phyloP scores from a whole-genome alignment of 2,888 invertebrate genomes.

The Volucella zonaria region DNA sequence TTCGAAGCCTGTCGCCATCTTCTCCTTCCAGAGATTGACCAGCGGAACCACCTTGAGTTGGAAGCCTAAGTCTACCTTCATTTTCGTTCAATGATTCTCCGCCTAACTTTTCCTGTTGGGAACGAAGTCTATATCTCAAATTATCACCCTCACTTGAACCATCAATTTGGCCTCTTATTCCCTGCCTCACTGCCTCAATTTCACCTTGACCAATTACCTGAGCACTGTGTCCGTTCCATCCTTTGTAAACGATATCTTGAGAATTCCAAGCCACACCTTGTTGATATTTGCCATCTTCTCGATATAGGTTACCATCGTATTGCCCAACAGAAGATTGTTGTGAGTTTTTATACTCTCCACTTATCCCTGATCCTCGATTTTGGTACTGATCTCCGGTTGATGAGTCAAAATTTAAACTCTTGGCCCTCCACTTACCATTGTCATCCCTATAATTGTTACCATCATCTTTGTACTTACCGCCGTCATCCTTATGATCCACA shows the following conservation, averaged over 20 bases:
- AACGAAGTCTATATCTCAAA: not conserved
- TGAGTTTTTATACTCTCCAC: not conserved
- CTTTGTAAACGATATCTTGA: conserved; percentile 7
- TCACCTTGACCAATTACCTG: not conserved
- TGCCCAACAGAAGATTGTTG: not conserved
- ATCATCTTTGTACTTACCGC: too few relatives aligned
- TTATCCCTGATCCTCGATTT: conserved; percentile 1
- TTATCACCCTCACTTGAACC: not conserved
- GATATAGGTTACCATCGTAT: not conserved
- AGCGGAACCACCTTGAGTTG: not conserved
- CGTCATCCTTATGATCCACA: too few relatives aligned
- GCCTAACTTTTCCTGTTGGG: not conserved
- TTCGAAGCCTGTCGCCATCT: too few relatives aligned
- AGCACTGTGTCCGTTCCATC: conserved; percentile 24
- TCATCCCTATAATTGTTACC: not conserved
- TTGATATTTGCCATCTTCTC: conserved; percentile 35
- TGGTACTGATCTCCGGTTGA: not conserved
- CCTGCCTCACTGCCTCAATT: not conserved
- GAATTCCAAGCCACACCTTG: not conserved
- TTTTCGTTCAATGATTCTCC: not conserved
- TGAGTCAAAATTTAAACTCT: conserved; percentile 24
- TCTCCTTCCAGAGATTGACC: too few relatives aligned
- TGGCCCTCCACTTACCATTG: conserved; percentile 54
- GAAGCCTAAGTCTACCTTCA: not conserved
- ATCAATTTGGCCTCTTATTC: not conserved